Percentiles rank a stretch among this genome's conserved stretches.
phyloP scores from a whole-genome alignment of 2,888 invertebrate genomes.

The Lamproptera curius region DNA sequence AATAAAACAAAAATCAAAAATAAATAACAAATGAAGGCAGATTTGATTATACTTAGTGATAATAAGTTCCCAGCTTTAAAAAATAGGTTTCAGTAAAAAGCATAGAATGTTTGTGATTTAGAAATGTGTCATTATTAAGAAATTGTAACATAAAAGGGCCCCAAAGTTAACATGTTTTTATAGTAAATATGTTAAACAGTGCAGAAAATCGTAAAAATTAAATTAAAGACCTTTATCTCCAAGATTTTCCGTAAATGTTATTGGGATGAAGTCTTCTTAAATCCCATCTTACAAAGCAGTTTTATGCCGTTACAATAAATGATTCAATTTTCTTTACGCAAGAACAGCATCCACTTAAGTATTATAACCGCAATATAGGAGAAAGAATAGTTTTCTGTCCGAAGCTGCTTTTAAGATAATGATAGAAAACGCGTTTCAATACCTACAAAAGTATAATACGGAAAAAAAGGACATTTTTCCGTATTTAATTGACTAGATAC shows the following conservation, averaged over 20 bases:
- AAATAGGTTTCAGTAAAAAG: too few species aligned
- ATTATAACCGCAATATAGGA: slow-evolving; percentile 73
- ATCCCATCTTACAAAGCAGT: slow-evolving; percentile 70
- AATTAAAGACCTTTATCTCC: too few species aligned
- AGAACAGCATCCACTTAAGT: slow-evolving; percentile 31
- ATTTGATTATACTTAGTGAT: too few species aligned
- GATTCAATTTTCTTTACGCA: slow-evolving; percentile 51
- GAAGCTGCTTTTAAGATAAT: slow-evolving; percentile 71
- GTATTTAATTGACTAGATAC: slow-evolving; percentile 30
- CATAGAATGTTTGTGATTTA: too few species aligned
- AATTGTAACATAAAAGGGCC: too few species aligned
- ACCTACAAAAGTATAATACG: slow-evolving; percentile 74
- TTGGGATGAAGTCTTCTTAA: slow-evolving; percentile 22
- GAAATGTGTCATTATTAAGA: too few species aligned
- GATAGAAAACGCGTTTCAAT: slow-evolving; percentile 73
- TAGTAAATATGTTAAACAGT: too few species aligned
- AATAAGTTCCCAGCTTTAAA: too few species aligned
- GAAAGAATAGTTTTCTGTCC: slow-evolving; percentile 74
- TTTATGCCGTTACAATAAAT: slow-evolving; percentile 72
- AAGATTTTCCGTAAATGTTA: neutral
- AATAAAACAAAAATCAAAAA: too few species aligned
- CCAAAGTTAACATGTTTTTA: too few species aligned
- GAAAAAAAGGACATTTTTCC: slow-evolving; percentile 43
- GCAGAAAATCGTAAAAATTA: too few species aligned
- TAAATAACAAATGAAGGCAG: too few species aligned